Evolutionary conservation across 2,888 invertebrate species (phyloP), one percentile per base, ranked within the genome.

Genomic region (Ellobium chinense): DNA sequence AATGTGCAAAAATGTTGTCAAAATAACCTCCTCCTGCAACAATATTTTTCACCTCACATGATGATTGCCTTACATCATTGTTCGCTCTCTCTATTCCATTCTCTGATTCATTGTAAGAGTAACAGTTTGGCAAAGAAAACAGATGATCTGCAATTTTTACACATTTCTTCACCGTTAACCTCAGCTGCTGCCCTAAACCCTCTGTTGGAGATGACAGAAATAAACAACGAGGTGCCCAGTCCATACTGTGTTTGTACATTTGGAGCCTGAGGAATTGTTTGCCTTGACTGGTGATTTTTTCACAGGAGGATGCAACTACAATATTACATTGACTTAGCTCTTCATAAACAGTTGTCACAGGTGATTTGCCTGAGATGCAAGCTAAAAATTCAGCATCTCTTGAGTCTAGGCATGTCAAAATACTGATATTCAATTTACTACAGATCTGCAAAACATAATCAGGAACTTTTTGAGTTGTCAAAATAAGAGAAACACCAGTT

Each of bases 381-480:
- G 83, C 82, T 0, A 89, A 37, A 58, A 86, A 72, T 14, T 82
- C 76, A 29, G 85, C 69, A 65, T 88, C 88, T 56, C 84, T 85
- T 21, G 85, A 83, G 12, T 81, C 70, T 4, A 88, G 81, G 80
- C 76, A 85, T 1, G 83, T 70, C 29, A 89, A 68, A 7, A 89
- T 82, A 75, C 83, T 82, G 39, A 90, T 84, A 7, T 80, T 69
- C 31, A 75, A 29, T 9, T 82, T 66, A 34, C 78, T 72, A 27
- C 88, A 87, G 0, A 87, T 72, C 54, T 83, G 75, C n/a, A 85
- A n/a, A 46, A 83, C 81, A 83, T 83, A 87, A 9, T 83, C 78
- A 3, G 89, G 87, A 14, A 87, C 78, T 62, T 81, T 76, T 46
- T 86, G 82, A 18, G 84, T 74, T 36, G 85, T 84, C n/a, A 90